Evolutionary conservation across 2,113 vertebrate genomes (phyloP).

Genomic region (Sebastes schlegelii): DNA sequence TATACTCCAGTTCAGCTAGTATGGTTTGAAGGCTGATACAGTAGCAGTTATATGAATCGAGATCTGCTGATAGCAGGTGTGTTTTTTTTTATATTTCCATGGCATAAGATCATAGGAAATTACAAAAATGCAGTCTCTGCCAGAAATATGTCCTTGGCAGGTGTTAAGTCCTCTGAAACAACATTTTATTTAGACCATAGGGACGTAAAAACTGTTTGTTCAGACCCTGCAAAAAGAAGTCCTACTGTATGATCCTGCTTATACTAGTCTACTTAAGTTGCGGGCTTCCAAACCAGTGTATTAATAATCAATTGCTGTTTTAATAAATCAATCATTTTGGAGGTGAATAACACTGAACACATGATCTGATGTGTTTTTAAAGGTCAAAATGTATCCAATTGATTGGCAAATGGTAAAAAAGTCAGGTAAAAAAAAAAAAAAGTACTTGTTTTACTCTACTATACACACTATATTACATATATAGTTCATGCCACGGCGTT

Average conservation of each 20-base stretch:
- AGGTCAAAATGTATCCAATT: not conserved
- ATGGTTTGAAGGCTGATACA: slow-evolving; percentile 25
- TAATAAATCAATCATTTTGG: slow-evolving; percentile 18
- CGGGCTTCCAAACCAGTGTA: slow-evolving; percentile 4
- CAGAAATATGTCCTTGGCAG: slow-evolving; percentile 34
- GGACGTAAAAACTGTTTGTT: slow-evolving; percentile 19
- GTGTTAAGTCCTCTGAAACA: slow-evolving; percentile 11
- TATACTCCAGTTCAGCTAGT: slow-evolving; percentile 45
- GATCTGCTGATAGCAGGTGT: slow-evolving; percentile 4
- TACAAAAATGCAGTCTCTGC: slow-evolving; percentile 36
- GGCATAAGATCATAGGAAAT: slow-evolving; percentile 36
- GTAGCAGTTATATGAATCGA: slow-evolving; percentile 10
- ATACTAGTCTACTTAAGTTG: not conserved
- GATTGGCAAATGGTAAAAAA: not conserved
- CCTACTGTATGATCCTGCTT: slow-evolving; percentile 3
- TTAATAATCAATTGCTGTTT: not conserved
- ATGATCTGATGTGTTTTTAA: not conserved
- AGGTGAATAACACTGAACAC: not conserved
- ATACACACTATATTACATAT: slow-evolving; percentile 6
- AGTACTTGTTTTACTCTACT: not conserved
- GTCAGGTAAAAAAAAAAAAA: not conserved
- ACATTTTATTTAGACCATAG: slow-evolving; percentile 33
- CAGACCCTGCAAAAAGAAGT: slow-evolving; percentile 6
- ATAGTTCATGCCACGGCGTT: not conserved
- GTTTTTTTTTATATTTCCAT: slow-evolving; percentile 6